Conservation (phyloP, 2,888 invertebrate species). For the Machimus rusticus region DNA sequence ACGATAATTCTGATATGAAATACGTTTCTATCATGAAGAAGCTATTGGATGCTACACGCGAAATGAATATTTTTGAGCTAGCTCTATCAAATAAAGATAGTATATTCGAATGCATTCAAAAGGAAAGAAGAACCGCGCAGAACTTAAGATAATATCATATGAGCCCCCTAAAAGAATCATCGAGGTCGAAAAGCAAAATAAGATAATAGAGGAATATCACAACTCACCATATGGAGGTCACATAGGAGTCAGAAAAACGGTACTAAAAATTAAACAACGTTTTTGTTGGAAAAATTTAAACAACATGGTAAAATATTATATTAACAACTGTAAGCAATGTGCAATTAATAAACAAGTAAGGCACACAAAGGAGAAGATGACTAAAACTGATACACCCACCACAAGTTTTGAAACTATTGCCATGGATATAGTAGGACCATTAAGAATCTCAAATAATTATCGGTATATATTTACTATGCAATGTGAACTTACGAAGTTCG, state of each 20-base stretch:
- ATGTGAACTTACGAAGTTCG: conserved; percentile 27
- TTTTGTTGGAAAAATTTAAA: conserved; percentile 43
- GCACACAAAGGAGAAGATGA: neutral
- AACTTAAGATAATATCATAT: neutral
- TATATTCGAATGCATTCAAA: neutral
- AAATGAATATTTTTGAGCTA: neutral
- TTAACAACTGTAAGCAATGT: conserved; percentile 43
- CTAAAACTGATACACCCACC: neutral
- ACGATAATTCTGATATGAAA: neutral
- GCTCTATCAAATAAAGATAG: neutral
- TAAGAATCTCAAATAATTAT: neutral
- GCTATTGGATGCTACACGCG: neutral
- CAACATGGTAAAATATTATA: conserved; percentile 43
- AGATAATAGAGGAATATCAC: conserved; percentile 43
- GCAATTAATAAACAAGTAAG: neutral
- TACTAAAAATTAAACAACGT: conserved; percentile 41
- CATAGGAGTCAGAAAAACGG: conserved; percentile 34
- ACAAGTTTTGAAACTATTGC: conserved; percentile 11
- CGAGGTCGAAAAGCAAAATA: neutral
- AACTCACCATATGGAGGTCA: conserved; percentile 38
- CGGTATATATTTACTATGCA: conserved; percentile 26
- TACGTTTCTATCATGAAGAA: conserved; percentile 6
- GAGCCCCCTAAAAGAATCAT: conserved; percentile 25
- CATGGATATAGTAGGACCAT: conserved; percentile 17
- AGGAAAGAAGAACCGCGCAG: neutral